Evolutionary conservation across 2,888 invertebrate genomes (phyloP).

Genomic region (Tetrapedia diversipes): DNA sequence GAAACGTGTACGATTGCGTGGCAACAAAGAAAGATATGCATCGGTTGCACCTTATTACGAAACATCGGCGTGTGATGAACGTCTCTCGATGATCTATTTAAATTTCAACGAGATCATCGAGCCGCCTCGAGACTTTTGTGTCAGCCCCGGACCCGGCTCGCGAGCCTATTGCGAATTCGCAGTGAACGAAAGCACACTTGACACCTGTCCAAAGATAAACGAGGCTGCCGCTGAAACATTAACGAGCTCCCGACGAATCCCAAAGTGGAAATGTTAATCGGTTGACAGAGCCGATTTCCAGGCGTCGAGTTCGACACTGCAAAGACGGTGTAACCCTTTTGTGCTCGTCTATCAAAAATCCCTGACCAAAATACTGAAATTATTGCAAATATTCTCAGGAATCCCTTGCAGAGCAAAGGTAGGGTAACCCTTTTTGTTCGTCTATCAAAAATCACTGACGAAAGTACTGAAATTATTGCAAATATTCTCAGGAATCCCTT

Average conservation of each 20-base stretch:
- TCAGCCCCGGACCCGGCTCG: background rate
- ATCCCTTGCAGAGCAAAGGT: too few relatives aligned
- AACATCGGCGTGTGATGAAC: slow-evolving; percentile 6
- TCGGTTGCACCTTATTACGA: slow-evolving; percentile 4
- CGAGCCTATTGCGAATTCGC: slow-evolving; percentile 16
- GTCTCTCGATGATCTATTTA: slow-evolving; percentile 23
- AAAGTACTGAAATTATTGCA: too few relatives aligned
- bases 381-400: too few relatives aligned
- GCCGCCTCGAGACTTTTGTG: background rate
- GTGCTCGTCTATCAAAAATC: too few relatives aligned
- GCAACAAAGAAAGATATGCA: too few relatives aligned
- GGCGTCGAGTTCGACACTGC: background rate
- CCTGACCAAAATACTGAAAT: too few relatives aligned
- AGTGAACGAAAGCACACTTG: slow-evolving; percentile 22
- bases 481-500: too few relatives aligned
- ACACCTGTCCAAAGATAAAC: slow-evolving; percentile 33
- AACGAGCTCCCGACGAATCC: slow-evolving; percentile 19
- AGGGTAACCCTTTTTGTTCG: too few relatives aligned
- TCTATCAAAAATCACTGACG: too few relatives aligned
- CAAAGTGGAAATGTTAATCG: slow-evolving; percentile 32
- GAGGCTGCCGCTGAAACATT: slow-evolving; percentile 31
- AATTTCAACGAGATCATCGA: slow-evolving; percentile 29
- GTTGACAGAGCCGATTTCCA: slow-evolving; percentile 5
- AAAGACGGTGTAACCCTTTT: too few relatives aligned
- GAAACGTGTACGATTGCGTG: background rate